These are phyloP conservation scores for Falco berigora DNA, from an alignment of 2,797 vertebrate genomes.

Conservation along the genomic window DNA sequence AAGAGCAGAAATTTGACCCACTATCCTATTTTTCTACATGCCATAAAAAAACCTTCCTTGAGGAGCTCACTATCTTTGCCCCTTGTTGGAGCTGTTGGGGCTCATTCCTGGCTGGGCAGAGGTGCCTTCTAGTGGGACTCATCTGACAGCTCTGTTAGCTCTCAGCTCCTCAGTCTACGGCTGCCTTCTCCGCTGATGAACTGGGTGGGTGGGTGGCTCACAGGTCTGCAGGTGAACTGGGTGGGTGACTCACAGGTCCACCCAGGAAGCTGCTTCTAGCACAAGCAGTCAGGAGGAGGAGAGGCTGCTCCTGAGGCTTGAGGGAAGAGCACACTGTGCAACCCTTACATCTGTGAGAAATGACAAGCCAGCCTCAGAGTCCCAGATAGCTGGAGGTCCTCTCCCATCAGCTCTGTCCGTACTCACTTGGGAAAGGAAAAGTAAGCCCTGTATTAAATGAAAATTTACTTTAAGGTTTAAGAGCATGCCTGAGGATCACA, in stretches of 20 bases:
- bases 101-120: neutral
- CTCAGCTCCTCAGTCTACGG: neutral
- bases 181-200: neutral
- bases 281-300: neutral
- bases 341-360: neutral
- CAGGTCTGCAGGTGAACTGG: neutral
- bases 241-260: neutral
- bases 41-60: neutral
- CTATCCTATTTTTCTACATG: neutral
- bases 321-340: neutral
- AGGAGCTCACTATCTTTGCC: neutral
- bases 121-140: neutral
- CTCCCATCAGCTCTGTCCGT: neutral
- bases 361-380: neutral
- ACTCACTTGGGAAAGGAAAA: neutral
- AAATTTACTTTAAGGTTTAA: neutral
- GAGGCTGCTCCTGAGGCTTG: neutral
- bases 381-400: neutral
- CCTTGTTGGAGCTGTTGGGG: neutral
- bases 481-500: neutral
- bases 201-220: neutral
- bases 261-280: neutral
- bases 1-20: neutral
- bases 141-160: neutral
- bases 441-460: neutral